A percentile compares a stretch with the other conserved stretches of the same genome.
Conservation (phyloP, 2,888 invertebrate species). For the Cryptocheilus praepositus region DNA sequence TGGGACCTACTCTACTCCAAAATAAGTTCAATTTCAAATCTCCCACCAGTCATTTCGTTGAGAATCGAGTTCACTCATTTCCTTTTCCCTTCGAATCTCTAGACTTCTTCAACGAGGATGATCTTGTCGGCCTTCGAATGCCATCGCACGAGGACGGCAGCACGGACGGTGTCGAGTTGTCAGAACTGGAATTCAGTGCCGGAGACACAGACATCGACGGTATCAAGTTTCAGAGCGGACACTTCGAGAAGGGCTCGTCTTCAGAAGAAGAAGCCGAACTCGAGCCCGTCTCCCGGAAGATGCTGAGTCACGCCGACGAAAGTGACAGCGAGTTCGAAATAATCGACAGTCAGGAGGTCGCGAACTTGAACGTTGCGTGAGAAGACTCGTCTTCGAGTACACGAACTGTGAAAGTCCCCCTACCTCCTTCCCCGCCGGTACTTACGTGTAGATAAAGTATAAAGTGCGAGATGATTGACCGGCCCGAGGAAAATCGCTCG, state of each 20-base stretch:
- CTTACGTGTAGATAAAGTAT: conserved; percentile 5
- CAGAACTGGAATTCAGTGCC: conserved; percentile 68
- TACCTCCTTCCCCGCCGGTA: background rate
- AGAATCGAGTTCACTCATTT: too few relatives aligned
- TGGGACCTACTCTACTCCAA: too few relatives aligned
- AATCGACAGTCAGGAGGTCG: conserved; percentile 67
- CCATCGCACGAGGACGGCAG: conserved; percentile 73
- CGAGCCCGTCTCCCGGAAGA: conserved; percentile 55
- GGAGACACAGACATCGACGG: conserved; percentile 65
- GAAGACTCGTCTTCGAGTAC: conserved; percentile 15
- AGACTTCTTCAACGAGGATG: conserved; percentile 70
- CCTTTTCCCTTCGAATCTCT: too few relatives aligned
- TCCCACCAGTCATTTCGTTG: too few relatives aligned
- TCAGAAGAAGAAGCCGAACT: conserved; percentile 68
- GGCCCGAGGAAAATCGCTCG: too few relatives aligned
- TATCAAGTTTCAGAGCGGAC: conserved; percentile 68
- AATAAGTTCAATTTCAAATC: too few relatives aligned
- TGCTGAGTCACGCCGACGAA: conserved; percentile 63
- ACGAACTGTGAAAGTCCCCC: conserved; percentile 36
- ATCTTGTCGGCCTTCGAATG: conserved; percentile 67
- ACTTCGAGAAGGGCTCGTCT: conserved; percentile 70
- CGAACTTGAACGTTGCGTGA: conserved; percentile 50
- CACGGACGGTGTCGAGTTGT: conserved; percentile 69
- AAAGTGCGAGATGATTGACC: background rate
- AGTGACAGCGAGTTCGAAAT: conserved; percentile 72